phyloP scores from a whole-genome alignment of 2,888 invertebrate species.

The Calameuta idolon region DNA sequence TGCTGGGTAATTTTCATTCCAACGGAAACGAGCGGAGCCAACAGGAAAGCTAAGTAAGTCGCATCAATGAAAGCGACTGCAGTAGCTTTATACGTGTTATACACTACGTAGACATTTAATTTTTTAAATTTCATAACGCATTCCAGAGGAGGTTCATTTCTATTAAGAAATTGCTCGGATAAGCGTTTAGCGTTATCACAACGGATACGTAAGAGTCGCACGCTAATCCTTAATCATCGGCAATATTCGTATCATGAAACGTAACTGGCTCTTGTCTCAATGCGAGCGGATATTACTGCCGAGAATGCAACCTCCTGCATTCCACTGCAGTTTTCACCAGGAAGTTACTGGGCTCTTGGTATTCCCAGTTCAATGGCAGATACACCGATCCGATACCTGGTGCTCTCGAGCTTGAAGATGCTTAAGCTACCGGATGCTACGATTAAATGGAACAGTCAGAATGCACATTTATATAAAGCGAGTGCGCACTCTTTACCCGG shows the following conservation, averaged over 20 bases:
- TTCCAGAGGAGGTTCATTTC: neutral
- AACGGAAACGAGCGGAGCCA: constrained; percentile 37
- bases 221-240: neutral
- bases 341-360: neutral
- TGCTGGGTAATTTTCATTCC: constrained; percentile 44
- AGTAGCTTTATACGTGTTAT: neutral
- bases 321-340: neutral
- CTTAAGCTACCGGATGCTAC: neutral
- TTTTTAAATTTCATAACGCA: neutral
- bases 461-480: neutral
- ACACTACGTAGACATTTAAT: neutral
- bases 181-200: neutral
- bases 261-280: neutral
- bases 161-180: neutral
- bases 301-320: neutral
- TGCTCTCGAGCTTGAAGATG: neutral
- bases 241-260: neutral
- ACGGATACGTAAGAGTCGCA: neutral
- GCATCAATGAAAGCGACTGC: constrained; percentile 2
- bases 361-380: neutral
- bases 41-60: constrained; percentile 9
- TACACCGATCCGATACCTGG: neutral
- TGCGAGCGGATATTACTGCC: neutral
- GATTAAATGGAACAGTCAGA: neutral
- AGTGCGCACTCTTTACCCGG: neutral